Conservation (phyloP, 2,113 vertebrate species). For the Brachirus orientalis region DNA sequence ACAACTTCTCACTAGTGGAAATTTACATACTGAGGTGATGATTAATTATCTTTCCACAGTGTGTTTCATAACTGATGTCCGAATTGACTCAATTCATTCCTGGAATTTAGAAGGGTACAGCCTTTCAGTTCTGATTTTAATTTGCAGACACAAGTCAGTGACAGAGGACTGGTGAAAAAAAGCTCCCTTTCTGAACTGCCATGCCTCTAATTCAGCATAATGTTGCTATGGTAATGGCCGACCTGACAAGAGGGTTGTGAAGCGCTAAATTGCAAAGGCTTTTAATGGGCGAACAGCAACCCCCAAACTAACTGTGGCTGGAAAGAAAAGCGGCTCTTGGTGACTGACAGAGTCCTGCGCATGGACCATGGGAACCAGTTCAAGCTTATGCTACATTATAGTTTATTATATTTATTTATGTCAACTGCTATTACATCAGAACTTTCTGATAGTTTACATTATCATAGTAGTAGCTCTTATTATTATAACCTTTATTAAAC, state of each 20-base stretch:
- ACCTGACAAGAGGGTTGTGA: slow-evolving; percentile 55
- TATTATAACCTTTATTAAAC: too few relatives aligned
- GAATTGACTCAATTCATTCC: not conserved
- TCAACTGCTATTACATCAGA: too few relatives aligned
- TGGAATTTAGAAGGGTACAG: not conserved
- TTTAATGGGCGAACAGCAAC: slow-evolving; percentile 44
- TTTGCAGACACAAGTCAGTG: slow-evolving; percentile 17
- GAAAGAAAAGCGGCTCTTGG: slow-evolving; percentile 18
- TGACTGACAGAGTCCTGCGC: slow-evolving; percentile 7
- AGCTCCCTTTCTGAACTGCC: slow-evolving; percentile 30
- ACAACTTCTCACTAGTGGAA: not conserved
- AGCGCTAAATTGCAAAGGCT: slow-evolving; percentile 51
- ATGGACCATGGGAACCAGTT: not conserved
- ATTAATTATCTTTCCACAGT: too few relatives aligned
- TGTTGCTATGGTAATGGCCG: slow-evolving; percentile 72
- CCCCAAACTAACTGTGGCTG: slow-evolving; percentile 30
- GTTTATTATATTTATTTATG: too few relatives aligned
- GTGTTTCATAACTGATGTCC: too few relatives aligned
- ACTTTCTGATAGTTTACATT: too few relatives aligned
- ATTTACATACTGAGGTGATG: too few relatives aligned
- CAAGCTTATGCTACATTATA: not conserved
- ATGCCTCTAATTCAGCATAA: slow-evolving; percentile 72
- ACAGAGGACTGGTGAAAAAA: slow-evolving; percentile 33
- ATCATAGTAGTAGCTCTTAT: too few relatives aligned
- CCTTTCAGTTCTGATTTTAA: not conserved